Base-by-base conservation (phyloP, 1,140 invertebrate species). In the Anoplolepis gracilipes region DNA sequence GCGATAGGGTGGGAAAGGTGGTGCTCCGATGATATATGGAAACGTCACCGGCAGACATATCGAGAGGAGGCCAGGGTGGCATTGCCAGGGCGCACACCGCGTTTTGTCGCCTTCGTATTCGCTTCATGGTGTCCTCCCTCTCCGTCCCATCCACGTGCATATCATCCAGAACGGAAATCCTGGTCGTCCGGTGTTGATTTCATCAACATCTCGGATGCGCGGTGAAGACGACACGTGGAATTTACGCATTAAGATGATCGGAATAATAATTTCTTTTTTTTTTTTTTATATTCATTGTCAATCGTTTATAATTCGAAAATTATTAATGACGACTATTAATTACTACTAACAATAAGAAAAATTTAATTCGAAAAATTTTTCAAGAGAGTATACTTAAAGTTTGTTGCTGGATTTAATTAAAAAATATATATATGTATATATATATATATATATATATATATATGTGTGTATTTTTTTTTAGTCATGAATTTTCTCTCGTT, bases 41-140 rank as follows among this genome's bases (percentile, higher is more conserved):
- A 94, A 94, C 92, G 94, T 95, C 94, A 94, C 88, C 84, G 82
- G 86, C 94, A 94, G 94, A 94, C 93, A 90, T 93, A 94, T 94
- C 92, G 93, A 93, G 93, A 93, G 92, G 90, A 92, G 88, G 88
- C 81, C 86, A 87, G 78, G 61, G 79, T 90, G 88, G 87, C 90
- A 77, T 81, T 77, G 88, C 85, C 69, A 85, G 85, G 79, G 70
- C 85, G 84, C 86, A 87, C 86, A 67, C 72, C 78, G 89, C 91
- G 90, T 93, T 93, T 93, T 93, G 92, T 93, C 91, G 90, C 90
- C 92, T 93, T 93, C 86, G 88, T 69, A 85, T 76, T 88, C 91
- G 81, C 91, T 88, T 90, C 87, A 84, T 79, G 87, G 85, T 86
- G 84, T 87, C 87, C 87, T 90, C 85, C 87, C 69, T 62, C 87